Evolutionary conservation across 2,888 invertebrate genomes (phyloP), one percentile per base, ranked within the genome.

Genomic region (Melikaiella ostensackeni): DNA sequence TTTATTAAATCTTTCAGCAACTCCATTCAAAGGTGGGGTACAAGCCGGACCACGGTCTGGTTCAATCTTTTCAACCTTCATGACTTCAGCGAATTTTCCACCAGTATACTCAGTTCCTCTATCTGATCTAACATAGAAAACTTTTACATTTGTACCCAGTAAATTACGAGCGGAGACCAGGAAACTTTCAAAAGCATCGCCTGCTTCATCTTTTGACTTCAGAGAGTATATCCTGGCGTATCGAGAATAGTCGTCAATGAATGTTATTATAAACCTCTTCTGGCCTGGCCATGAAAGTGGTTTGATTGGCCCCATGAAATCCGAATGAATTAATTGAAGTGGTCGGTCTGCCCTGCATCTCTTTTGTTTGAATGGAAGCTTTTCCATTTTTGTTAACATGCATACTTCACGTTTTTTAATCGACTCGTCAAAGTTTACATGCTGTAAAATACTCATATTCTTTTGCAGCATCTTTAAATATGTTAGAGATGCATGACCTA

Each of bases 401-500:
- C 50, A 50, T n/a, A 50, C 59, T 77, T 85, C 84, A 57, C 85
- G 85, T 21, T 86, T 82, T 77, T 50, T 75, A 16, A 85, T 85
- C 19, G 79, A 62, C 7, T 84, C 82, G 64, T 85, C 82, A 74
- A 85, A 86, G n/a, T 80, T 81, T 55, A 83, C 78, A 35, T 84
- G 38, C 57, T 83, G 50, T 64, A 84, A 63, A 4, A 11, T 75
- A 27, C 80, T 77, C 16, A 81, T 78, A 70, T 77, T 80, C 64
- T 84, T 83, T 66, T 86, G 80, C 30, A 85, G 42, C 59, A 61
- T 76, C 77, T 83, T 85, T 38, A 85, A 33, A 73, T 84, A 84
- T 9, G 77, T 81, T 6, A 85, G 30, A 2, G 84, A 86, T 30
- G 82, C 84, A 42, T 82, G 79, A 2, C 80, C 79, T 16, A 79